phyloP scores from a whole-genome alignment of 2,888 invertebrate species.

The Coremacera marginata region DNA sequence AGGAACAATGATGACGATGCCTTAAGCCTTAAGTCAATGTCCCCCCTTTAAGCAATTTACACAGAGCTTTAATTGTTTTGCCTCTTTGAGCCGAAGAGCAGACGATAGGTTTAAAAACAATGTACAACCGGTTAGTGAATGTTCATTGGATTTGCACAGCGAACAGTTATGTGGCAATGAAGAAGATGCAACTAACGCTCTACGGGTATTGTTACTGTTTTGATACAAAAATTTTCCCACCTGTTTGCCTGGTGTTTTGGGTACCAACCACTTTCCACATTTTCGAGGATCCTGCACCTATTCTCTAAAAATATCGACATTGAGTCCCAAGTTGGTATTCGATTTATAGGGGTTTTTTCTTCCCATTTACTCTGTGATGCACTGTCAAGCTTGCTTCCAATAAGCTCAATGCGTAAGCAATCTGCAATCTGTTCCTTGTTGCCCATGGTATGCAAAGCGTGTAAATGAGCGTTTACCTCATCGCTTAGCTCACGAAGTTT shows the following conservation, averaged over 20 bases:
- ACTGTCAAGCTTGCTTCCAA: slow-evolving; percentile 19
- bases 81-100: slow-evolving; percentile 33
- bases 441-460: slow-evolving; percentile 18
- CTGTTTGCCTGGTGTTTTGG: slow-evolving; percentile 20
- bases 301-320: no score
- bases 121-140: slow-evolving; percentile 28
- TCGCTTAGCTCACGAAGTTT: slow-evolving; percentile 22
- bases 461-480: slow-evolving; percentile 18
- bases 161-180: neutral
- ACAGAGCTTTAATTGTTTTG: slow-evolving; percentile 39
- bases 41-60: slow-evolving; percentile 45
- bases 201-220: neutral
- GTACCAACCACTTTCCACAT: slow-evolving; percentile 24
- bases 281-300: slow-evolving; percentile 25
- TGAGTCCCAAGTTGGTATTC: slow-evolving; percentile 23
- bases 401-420: slow-evolving; percentile 18
- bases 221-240: neutral
- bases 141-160: slow-evolving; percentile 31
- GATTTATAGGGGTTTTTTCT: slow-evolving; percentile 19
- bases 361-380: slow-evolving; percentile 17
- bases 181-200: slow-evolving; percentile 25
- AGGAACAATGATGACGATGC: slow-evolving; percentile 39
- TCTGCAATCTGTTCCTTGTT: slow-evolving; percentile 23
- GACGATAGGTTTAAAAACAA: slow-evolving; percentile 29
- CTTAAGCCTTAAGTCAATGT: slow-evolving; percentile 40